These are phyloP conservation scores for Atethmia centrago DNA, from an alignment of 2,888 invertebrate genomes.

Conservation along the genomic window DNA sequence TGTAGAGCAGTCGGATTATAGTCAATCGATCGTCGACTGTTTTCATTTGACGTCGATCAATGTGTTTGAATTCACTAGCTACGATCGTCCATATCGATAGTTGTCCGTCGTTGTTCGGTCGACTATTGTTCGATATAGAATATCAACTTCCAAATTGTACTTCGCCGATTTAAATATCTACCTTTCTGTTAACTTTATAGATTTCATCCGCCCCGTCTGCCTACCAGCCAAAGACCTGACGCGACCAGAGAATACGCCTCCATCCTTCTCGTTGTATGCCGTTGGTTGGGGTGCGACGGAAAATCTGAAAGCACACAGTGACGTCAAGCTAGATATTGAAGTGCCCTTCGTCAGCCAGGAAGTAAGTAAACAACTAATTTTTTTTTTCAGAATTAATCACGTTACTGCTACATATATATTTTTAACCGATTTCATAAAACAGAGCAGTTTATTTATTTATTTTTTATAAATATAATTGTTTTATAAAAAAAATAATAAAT, in stretches of 20 bases:
- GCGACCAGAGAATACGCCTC: neutral
- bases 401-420: neutral
- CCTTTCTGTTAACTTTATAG: slow-evolving; percentile 32
- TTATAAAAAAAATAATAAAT: too few species aligned
- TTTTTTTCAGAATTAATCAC: neutral
- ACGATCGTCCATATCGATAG: neutral
- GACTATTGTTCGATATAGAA: neutral
- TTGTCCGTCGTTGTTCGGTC: neutral
- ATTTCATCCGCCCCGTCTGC: slow-evolving; percentile 55
- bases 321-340: slow-evolving; percentile 16
- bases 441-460: neutral
- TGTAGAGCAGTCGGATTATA: neutral
- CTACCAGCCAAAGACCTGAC: slow-evolving; percentile 43
- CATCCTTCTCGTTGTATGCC: slow-evolving; percentile 17
- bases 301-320: neutral
- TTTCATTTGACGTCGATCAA: neutral
- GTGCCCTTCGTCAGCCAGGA: slow-evolving; percentile 14
- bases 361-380: slow-evolving; percentile 7
- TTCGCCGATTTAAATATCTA: neutral
- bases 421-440: neutral
- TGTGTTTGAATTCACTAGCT: neutral
- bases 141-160: neutral
- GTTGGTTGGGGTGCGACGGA: slow-evolving; percentile 51
- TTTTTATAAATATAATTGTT: too few species aligned
- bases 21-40: neutral